Evolutionary conservation across 2,888 invertebrate genomes (phyloP).

Genomic region (Ferdinandea cuprea): DNA sequence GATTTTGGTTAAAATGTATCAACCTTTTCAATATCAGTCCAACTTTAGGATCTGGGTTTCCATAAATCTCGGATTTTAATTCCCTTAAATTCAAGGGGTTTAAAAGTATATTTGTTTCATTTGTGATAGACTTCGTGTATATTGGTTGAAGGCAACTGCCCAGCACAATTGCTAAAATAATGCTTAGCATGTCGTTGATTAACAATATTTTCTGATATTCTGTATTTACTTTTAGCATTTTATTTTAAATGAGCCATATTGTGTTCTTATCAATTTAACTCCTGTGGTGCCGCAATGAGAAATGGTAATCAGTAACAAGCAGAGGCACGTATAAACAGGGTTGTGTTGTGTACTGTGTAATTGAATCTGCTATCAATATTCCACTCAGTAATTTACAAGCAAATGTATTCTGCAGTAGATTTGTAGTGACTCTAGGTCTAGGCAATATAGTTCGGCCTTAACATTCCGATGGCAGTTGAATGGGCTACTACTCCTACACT

Average conservation of each 20-base stretch:
- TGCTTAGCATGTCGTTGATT: slow-evolving; percentile 16
- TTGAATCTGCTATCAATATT: no score
- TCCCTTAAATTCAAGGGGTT: background rate
- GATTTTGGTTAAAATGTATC: slow-evolving; percentile 83
- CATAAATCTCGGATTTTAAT: background rate
- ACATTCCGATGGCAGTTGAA: no score
- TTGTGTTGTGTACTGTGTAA: no score
- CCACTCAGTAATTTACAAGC: no score
- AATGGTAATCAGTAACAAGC: background rate
- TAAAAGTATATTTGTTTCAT: background rate
- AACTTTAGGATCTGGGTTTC: background rate
- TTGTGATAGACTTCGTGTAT: background rate
- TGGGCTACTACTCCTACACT: no score
- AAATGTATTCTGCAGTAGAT: no score
- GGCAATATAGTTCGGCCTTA: no score
- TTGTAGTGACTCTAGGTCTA: no score
- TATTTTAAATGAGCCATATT: background rate
- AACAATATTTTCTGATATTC: background rate
- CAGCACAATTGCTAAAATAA: background rate
- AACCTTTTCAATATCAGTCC: background rate
- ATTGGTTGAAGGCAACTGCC: background rate
- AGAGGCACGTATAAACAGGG: no score
- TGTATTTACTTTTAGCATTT: background rate
- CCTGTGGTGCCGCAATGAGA: slow-evolving; percentile 34
- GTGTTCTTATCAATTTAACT: no score